Conservation (phyloP, 2,888 invertebrate genomes). For the Chrysomela aeneicollis region DNA sequence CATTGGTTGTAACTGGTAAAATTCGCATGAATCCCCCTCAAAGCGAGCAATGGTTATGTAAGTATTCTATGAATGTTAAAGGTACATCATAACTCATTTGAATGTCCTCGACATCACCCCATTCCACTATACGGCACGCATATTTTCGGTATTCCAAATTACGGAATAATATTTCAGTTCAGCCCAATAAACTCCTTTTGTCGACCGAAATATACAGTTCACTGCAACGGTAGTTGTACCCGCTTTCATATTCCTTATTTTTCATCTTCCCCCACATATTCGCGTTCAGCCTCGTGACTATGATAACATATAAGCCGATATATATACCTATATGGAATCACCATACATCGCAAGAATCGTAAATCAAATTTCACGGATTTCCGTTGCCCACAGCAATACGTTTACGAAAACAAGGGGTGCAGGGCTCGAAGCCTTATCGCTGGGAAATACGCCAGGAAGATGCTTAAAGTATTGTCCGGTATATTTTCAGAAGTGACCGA, state of each 20-base stretch:
- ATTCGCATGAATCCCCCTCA: not conserved
- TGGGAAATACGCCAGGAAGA: conserved; percentile 25
- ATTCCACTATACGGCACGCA: not conserved
- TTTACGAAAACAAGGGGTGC: conserved; percentile 46
- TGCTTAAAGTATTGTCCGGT: conserved; percentile 43
- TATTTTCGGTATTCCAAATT: not conserved
- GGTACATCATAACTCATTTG: not conserved
- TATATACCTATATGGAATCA: conserved; percentile 49
- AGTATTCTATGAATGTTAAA: not conserved
- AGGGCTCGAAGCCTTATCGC: conserved; percentile 19
- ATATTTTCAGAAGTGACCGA: conserved; percentile 39
- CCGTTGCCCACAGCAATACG: conserved; percentile 52
- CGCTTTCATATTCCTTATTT: conserved; percentile 5
- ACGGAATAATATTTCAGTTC: conserved; percentile 5
- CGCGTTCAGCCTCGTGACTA: not conserved
- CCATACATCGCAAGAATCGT: conserved; percentile 46
- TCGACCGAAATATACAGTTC: not conserved
- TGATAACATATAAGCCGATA: conserved; percentile 47
- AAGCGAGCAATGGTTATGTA: not conserved
- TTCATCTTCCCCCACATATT: not conserved
- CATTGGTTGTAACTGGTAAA: not conserved
- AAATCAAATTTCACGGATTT: conserved; percentile 57
- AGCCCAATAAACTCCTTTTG: conserved; percentile 4
- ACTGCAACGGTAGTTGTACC: not conserved
- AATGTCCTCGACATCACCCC: not conserved